A percentile compares a stretch with the other conserved stretches of the same genome.
phyloP scores from a whole-genome alignment of 2,797 vertebrate genomes.

The Tinamus major region DNA sequence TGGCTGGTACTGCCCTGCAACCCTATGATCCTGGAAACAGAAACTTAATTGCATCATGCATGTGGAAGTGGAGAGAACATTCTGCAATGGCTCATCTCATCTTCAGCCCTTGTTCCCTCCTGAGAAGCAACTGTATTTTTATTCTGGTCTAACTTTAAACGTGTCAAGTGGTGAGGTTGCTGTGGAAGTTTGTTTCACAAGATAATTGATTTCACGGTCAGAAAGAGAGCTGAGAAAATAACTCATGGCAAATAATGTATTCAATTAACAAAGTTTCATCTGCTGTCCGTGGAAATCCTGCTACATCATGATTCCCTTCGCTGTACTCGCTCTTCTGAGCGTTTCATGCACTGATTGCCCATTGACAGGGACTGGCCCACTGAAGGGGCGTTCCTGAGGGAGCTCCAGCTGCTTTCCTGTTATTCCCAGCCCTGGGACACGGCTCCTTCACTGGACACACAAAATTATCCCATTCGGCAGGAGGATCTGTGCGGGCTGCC shows the following conservation, averaged over 20 bases:
- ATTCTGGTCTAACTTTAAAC: not conserved
- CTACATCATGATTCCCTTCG: not conserved
- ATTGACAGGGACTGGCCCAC: not conserved
- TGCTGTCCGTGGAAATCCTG: not conserved
- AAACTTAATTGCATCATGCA: not conserved
- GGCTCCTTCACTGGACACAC: not conserved
- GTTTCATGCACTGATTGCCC: not conserved
- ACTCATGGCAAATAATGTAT: not conserved
- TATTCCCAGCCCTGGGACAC: not conserved
- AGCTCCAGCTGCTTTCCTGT: not conserved
- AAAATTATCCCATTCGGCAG: not conserved
- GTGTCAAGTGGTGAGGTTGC: not conserved
- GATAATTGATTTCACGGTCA: not conserved
- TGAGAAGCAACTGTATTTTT: not conserved
- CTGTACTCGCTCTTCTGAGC: not conserved
- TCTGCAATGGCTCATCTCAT: not conserved
- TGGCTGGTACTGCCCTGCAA: not conserved
- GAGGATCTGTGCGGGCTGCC: not conserved
- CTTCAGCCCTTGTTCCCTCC: not conserved
- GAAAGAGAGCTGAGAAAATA: not conserved
- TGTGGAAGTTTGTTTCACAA: not conserved
- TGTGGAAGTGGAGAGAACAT: not conserved
- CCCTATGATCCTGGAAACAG: not conserved
- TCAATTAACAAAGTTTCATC: not conserved
- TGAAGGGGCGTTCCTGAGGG: not conserved